Conservation (phyloP, 2,888 invertebrate species). For the Teleiodes luculella region DNA sequence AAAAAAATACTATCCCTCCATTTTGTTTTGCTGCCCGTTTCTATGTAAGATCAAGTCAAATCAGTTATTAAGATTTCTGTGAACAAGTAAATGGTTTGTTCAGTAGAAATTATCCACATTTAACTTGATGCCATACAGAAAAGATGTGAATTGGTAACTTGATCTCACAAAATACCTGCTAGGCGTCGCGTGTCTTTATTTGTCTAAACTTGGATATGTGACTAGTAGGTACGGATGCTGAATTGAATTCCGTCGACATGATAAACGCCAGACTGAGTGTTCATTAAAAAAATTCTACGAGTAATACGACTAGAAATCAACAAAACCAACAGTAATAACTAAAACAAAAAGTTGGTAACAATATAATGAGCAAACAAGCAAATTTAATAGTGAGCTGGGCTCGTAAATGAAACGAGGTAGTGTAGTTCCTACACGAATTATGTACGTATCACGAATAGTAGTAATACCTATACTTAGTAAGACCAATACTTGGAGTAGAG, state of each 20-base stretch:
- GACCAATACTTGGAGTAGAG: constrained; percentile 37
- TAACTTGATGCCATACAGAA: not conserved
- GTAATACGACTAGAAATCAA: constrained; percentile 58
- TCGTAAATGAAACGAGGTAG: constrained; percentile 68
- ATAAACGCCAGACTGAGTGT: constrained; percentile 36
- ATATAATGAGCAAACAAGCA: constrained; percentile 64
- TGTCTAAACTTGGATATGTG: constrained; percentile 55
- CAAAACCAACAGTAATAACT: constrained; percentile 35
- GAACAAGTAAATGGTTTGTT: not conserved
- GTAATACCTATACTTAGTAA: constrained; percentile 34
- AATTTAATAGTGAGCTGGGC: constrained; percentile 66
- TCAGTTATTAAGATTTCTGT: not conserved
- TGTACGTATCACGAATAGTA: constrained; percentile 59
- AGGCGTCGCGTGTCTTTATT: constrained; percentile 33
- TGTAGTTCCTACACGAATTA: constrained; percentile 72
- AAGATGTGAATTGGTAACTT: constrained; percentile 16
- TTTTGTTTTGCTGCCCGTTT: constrained; percentile 43
- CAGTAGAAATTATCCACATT: no score
- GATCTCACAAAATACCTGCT: constrained; percentile 35
- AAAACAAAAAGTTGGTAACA: constrained; percentile 43
- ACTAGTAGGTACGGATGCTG: constrained; percentile 57
- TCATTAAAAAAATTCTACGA: constrained; percentile 47
- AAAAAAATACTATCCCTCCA: constrained; percentile 66
- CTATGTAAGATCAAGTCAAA: constrained; percentile 32
- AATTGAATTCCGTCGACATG: constrained; percentile 46